phyloP scores from a whole-genome alignment of 1,140 invertebrate genomes.

The Ladona fulva region DNA sequence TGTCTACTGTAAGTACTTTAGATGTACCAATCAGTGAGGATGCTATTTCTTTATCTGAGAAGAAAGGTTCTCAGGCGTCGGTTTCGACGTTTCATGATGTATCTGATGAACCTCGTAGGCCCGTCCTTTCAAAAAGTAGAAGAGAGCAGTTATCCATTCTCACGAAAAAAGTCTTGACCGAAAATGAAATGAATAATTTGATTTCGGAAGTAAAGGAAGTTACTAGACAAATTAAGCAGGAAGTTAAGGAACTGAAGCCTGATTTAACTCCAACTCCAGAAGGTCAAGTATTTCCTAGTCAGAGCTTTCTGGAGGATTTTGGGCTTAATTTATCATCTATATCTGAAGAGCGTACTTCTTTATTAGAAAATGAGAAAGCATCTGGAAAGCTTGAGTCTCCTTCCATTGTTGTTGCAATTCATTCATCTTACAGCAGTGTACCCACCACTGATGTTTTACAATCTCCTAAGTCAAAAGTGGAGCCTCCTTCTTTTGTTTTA shows the following conservation, averaged over 20 bases:
- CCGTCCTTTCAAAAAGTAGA: neutral
- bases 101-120: neutral
- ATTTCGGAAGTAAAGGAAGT: constrained; percentile 42
- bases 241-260: constrained; percentile 43
- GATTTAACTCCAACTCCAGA: constrained; percentile 43
- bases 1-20: neutral
- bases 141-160: constrained; percentile 6
- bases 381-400: too few relatives aligned
- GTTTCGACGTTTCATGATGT: neutral
- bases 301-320: neutral
- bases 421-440: too few relatives aligned
- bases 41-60: neutral
- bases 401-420: too few relatives aligned
- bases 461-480: too few relatives aligned
- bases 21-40: constrained; percentile 11
- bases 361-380: too few relatives aligned
- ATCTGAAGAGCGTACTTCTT: neutral
- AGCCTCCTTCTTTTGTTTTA: too few relatives aligned
- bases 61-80: neutral
- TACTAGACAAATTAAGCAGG: constrained; percentile 40
- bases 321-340: neutral
- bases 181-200: constrained; percentile 37
- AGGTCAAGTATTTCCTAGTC: constrained; percentile 21
- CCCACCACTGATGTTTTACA: too few relatives aligned
- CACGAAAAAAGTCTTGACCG: constrained; percentile 19